These are phyloP conservation scores for Sterrhoptilus dennistouni DNA, from an alignment of 2,113 vertebrate species.

Conservation along the genomic window DNA sequence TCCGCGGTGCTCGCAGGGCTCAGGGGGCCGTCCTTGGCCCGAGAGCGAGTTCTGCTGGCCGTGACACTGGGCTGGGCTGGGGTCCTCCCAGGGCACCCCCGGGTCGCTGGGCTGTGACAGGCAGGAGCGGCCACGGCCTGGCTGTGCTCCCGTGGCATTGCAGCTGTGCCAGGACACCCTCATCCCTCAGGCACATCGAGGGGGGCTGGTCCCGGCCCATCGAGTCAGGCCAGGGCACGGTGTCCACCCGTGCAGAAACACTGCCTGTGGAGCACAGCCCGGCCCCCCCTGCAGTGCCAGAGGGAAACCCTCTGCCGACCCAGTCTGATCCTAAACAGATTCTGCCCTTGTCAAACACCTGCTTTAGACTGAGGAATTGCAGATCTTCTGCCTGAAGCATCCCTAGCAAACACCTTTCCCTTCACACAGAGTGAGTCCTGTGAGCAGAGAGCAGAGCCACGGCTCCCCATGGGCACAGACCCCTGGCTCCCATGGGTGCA, in stretches of 20 bases:
- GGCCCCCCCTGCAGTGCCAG: neutral
- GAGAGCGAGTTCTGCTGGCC: neutral
- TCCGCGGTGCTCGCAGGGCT: neutral
- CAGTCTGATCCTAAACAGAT: neutral
- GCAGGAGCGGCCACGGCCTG: rapidly evolving
- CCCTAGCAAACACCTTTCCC: neutral
- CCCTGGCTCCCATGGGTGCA: too few species aligned
- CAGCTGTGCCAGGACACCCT: rapidly evolving
- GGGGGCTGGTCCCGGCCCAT: neutral
- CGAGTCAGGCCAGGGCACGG: neutral
- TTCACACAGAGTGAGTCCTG: neutral
- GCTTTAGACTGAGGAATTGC: neutral
- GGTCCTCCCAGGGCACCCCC: neutral
- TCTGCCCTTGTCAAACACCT: neutral
- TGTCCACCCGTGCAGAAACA: rapidly evolving
- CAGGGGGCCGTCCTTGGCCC: rapidly evolving
- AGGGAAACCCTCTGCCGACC: rapidly evolving
- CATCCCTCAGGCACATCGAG: rapidly evolving
- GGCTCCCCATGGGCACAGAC: neutral
- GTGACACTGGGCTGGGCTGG: rapidly evolving
- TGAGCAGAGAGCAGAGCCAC: rapidly evolving
- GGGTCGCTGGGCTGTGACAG: rapidly evolving
- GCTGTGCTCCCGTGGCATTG: rapidly evolving
- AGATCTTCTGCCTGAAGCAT: neutral
- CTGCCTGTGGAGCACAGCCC: neutral